Evolutionary conservation across 2,113 vertebrate species (phyloP), one percentile per base, ranked within the genome.

Genomic region (Gila orcuttii): DNA sequence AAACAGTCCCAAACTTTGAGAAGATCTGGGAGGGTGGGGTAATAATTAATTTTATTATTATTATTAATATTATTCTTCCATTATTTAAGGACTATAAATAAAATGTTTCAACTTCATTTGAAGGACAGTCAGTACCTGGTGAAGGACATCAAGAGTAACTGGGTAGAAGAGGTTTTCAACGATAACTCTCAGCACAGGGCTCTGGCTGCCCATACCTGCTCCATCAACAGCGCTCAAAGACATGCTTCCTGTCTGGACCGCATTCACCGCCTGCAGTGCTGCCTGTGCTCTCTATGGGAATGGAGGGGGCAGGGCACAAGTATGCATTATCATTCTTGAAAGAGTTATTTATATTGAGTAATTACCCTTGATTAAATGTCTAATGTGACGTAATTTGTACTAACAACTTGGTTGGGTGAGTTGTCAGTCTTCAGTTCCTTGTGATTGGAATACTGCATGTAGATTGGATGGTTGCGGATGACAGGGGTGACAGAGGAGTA

Each of bases 101-200:
- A 28, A 21, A 39, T 23, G 15, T 19, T 19, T 42, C 36, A 8
- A 76, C 21, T 76, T 50, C 0, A 15, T 55, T 52, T 69, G 28
- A 2, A 23, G 23, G 13, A 17, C 9, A 39, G 8, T 10, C 7
- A 28, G 21, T 92, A 99, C 98, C 98, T 99, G 98, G 88, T 99
- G 97, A 10, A 99, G 94, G 8, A 99, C 98, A n/a, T 99, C 98
- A 73, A 99, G 93, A 66, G 97, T 99, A 89, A 99, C 98, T 0
- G 98, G 98, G 84, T 99, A 99, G 92, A 99, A 99, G 11, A 99
- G 97, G 86, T 99, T 99, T 89, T 99, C 98, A 87, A 99, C 97
- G 1, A 99, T 98, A 91, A 99, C 97, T 87, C 97, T 92, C 10
- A 99, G 95, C 31, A 99, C 98, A 0, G 98, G 97, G 90, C 98